phyloP scores from a whole-genome alignment of 2,113 vertebrate genomes.

The Micromys minutus region DNA sequence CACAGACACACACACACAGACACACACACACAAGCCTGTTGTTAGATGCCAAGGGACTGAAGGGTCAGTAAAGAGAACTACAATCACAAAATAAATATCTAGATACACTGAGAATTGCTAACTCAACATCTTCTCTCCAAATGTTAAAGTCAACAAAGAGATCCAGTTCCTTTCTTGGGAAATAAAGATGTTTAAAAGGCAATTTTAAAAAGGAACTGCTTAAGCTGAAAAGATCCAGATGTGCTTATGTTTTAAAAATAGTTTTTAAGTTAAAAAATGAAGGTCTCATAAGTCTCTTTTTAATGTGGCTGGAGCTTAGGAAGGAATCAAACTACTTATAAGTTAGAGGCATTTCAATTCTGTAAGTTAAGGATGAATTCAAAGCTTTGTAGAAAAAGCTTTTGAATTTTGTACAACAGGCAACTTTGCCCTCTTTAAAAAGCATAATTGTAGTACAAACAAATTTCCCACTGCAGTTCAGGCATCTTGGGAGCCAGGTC shows the following conservation, averaged over 20 bases:
- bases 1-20: no score
- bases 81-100: neutral
- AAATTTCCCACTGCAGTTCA: neutral
- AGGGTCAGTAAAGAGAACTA: neutral
- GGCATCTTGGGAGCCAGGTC: neutral
- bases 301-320: neutral
- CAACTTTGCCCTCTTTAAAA: neutral
- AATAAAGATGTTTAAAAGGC: constrained; percentile 1
- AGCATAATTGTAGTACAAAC: neutral
- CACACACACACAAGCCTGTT: neutral
- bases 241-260: constrained; percentile 22
- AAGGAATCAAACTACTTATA: neutral
- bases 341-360: neutral
- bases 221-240: constrained; percentile 50
- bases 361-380: neutral
- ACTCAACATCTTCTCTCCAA: constrained; percentile 57
- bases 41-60: neutral
- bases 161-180: neutral
- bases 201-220: constrained; percentile 15
- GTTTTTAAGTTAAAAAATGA: neutral
- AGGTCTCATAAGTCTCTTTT: neutral
- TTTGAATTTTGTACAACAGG: neutral
- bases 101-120: neutral
- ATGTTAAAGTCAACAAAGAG: constrained; percentile 39
- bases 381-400: neutral